Evolutionary conservation across 1,140 invertebrate species (phyloP), one percentile per base, ranked within the genome.

Genomic region (Magallana ariakensis): DNA sequence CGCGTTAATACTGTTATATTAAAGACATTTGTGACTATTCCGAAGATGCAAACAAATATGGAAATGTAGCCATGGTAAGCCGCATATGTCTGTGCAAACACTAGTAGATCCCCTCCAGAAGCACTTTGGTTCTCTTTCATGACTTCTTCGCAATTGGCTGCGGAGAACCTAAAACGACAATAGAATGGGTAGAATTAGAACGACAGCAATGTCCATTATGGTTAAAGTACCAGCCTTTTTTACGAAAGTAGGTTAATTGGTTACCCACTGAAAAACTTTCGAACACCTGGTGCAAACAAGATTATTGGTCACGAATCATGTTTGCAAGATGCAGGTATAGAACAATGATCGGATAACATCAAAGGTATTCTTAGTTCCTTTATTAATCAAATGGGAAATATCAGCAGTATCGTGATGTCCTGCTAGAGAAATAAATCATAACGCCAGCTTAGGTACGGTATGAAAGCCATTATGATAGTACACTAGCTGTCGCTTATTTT

Each of bases 11-110:
- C 92, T 89, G 90, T 19, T 58, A 99, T 97, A 93, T 98, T 99
- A 82, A 98, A 95, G 7, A 97, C 95, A 92, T 99, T 99, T 19
- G 98, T 97, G 85, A 98, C 95, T 62, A 97, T 97, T 53, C 98
- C 98, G 91, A 98, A 97, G 60, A 97, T 93, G 94, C 98, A 99
- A 5, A 99, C 97, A 26, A 96, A 93, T 6, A 97, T 94, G 15
- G 96, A 96, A 19, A 97, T 93, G 94, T 97, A 97, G 2, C 97
- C 96, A 93, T 98, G 97, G 55, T 96, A 91, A 26, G 91, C 89
- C 7, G 92, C 92, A 90, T 96, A 96, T 33, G 89, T 89, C 22
- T 89, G 87, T 26, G 91, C 90, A 86, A 95, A 95, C 3, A 82
- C 26, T 0, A 84, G 57, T 53, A 95, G 88, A 15, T 90, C 86